Evolutionary conservation across 2,113 vertebrate genomes (phyloP).

Genomic region (Zapornia atra): DNA sequence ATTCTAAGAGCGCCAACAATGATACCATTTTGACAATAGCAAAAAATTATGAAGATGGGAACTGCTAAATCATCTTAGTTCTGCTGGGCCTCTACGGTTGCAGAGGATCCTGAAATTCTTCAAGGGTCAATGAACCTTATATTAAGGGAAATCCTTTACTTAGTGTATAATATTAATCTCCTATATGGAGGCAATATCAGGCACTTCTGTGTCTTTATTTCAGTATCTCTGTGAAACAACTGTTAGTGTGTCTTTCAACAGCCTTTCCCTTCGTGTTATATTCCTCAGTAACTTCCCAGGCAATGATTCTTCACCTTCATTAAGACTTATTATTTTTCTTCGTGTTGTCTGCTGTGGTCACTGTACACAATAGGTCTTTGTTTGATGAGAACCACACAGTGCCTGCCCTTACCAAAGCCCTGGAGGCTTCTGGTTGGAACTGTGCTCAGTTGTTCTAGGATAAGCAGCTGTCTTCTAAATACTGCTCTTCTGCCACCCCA

Average conservation of each 20-base stretch:
- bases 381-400: neutral
- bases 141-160: neutral
- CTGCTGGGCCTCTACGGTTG: neutral
- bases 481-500: neutral
- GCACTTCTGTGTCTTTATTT: neutral
- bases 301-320: neutral
- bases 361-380: neutral
- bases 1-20: neutral
- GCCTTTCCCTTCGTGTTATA: neutral
- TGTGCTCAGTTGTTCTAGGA: neutral
- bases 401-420: neutral
- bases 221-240: neutral
- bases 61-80: neutral
- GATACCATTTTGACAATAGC: neutral
- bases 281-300: neutral
- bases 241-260: neutral
- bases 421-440: neutral
- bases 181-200: neutral
- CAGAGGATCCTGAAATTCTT: neutral
- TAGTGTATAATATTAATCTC: neutral
- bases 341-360: neutral
- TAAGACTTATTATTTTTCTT: neutral
- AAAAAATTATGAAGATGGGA: neutral
- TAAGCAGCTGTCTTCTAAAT: neutral
- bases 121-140: neutral